These are phyloP conservation scores for Camponotus fellah DNA, from an alignment of 2,888 invertebrate genomes.

Conservation along the genomic window DNA sequence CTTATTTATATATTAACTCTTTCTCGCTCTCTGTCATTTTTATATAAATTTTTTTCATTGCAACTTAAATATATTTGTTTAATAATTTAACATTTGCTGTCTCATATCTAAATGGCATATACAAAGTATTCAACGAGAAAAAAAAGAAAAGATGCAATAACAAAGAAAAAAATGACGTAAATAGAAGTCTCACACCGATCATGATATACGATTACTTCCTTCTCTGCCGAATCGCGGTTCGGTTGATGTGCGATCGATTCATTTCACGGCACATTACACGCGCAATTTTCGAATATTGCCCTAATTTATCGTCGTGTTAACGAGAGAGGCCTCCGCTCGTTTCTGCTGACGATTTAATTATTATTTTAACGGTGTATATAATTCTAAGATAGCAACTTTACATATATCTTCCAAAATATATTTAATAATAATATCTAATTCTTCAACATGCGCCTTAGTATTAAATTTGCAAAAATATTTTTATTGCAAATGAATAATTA, in stretches of 20 bases:
- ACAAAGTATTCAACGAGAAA: slow-evolving; percentile 6
- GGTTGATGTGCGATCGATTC: slow-evolving; percentile 74
- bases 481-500: slow-evolving; percentile 5
- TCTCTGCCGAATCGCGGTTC: slow-evolving; percentile 53
- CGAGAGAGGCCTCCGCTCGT: slow-evolving; percentile 34
- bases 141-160: neutral
- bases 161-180: slow-evolving; percentile 44
- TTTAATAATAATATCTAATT: slow-evolving; percentile 3
- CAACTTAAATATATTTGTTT: neutral
- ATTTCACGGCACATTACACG: slow-evolving; percentile 79
- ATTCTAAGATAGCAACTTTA: neutral
- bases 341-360: slow-evolving; percentile 18
- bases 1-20: neutral
- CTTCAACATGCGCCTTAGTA: neutral
- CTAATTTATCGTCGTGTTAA: slow-evolving; percentile 78
- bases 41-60: neutral
- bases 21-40: neutral
- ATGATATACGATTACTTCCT: slow-evolving; percentile 72
- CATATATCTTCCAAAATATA: neutral
- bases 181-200: slow-evolving; percentile 51
- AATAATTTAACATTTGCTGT: neutral
- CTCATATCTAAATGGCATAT: slow-evolving; percentile 2
- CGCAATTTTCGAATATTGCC: slow-evolving; percentile 73
- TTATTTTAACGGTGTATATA: neutral
- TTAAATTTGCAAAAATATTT: slow-evolving; percentile 10